A percentile compares a stretch with the other conserved stretches of the same genome.
Evolutionary conservation across 2,888 invertebrate species (phyloP).

Genomic region (Megalurothrips usitatus): DNA sequence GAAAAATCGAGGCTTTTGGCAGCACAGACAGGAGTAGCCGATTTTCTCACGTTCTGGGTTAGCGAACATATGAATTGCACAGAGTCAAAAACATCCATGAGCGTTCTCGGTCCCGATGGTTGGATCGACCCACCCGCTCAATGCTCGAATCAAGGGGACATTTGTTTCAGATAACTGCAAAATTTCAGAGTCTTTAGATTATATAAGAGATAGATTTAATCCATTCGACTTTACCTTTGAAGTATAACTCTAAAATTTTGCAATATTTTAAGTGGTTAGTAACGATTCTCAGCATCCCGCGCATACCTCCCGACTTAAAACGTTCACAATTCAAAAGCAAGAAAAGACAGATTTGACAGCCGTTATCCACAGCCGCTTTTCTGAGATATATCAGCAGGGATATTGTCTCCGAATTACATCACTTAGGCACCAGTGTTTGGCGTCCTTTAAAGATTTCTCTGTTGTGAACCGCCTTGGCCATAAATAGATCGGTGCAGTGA

Average conservation of each 20-base stretch:
- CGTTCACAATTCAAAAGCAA: no score
- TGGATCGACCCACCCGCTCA: background rate
- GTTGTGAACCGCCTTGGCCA: no score
- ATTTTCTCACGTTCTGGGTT: background rate
- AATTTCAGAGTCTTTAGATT: background rate
- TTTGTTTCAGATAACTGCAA: background rate
- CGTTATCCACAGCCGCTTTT: no score
- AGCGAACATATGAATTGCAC: background rate
- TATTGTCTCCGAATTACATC: no score
- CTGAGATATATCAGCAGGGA: no score
- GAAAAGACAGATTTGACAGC: no score
- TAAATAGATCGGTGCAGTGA: no score
- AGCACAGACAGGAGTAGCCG: constrained; percentile 2
- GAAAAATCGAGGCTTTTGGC: background rate
- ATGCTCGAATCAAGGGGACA: background rate
- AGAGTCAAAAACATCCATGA: constrained; percentile 3
- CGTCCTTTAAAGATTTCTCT: no score
- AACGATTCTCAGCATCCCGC: background rate
- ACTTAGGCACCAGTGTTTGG: no score
- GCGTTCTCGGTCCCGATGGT: background rate
- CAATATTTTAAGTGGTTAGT: background rate
- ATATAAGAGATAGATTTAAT: no score
- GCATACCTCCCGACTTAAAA: no score
- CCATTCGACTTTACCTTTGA: no score
- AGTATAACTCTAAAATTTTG: background rate